Base-by-base conservation (phyloP, 2,797 vertebrate genomes). In the Fratercula arctica region DNA sequence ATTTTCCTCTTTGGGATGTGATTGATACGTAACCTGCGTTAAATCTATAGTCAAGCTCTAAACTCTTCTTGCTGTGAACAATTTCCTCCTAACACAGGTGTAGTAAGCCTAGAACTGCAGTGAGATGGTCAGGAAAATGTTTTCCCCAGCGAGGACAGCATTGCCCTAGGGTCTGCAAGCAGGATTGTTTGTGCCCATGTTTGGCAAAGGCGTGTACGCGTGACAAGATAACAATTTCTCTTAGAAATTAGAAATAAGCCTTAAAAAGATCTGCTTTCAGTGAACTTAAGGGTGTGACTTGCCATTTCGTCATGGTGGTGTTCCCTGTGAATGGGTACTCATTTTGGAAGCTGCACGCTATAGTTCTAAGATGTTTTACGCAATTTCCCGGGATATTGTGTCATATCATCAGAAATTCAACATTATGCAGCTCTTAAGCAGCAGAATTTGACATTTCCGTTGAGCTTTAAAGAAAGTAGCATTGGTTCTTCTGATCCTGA, bases 401-500 rank as follows among this genome's bases (percentile, higher is more conserved):
- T 89, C 76, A 13, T 45, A 92, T 96, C 89, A 93, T 92, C 94
- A 94, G 82, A 97, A 94, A 93, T 79, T 53, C 67, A 67, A 39
- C 57, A 78, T 90, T 81, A 86, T 74, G 83, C 73, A 89, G 79
- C 87, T 92, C 87, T 94, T 92, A 91, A 93, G 79, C 50, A 88
- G 59, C 73, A 86, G 67, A 93, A 60, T 85, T 70, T 79, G 82
- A 76, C 79, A 37, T 18, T 89, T 94, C n/a, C 2, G 6, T 70
- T 94, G 63, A 91, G 56, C 63, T 96, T 96, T 91, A 79, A 84
- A 90, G 82, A 67, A 92, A 88, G 74, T 35, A 87, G 28, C 66
- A 21, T 43, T 67, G 43, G 73, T 88, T 87, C 66, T 84, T 96
- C 69, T 94, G 64, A 86, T 92, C 90, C 85, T 68, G 69, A 79